A percentile compares a stretch with the other conserved stretches of the same genome.
These are phyloP conservation scores for Catharus minimus DNA, from an alignment of 2,113 vertebrate species.

Conservation along the genomic window DNA sequence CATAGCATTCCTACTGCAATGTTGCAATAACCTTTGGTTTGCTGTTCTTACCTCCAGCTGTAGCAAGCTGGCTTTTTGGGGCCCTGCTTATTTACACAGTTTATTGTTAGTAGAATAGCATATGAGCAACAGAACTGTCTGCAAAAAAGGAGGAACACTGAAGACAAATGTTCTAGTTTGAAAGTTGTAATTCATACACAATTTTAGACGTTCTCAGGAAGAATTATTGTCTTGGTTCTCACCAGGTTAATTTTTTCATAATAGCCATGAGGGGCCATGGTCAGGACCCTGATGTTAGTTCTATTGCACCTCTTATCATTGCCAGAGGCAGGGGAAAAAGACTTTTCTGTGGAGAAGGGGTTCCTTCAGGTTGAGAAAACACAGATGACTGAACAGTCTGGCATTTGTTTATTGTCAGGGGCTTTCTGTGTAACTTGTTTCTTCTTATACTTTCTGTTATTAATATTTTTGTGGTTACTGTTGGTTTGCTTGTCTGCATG, in stretches of 20 bases:
- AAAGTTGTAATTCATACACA: not conserved
- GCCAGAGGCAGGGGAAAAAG: too few species aligned
- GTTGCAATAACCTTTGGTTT: not conserved
- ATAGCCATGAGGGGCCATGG: too few species aligned
- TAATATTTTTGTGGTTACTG: not conserved
- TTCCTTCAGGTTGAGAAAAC: not conserved
- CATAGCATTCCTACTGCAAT: not conserved
- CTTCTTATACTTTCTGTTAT: not conserved
- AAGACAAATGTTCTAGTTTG: not conserved
- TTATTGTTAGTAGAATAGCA: not conserved
- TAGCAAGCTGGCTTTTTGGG: not conserved
- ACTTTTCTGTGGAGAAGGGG: accelerated
- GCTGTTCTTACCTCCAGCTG: not conserved
- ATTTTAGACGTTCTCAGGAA: not conserved
- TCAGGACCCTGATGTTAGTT: not conserved
- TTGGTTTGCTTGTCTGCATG: accelerated
- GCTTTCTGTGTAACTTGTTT: not conserved
- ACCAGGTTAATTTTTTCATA: not conserved
- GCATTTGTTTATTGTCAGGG: not conserved
- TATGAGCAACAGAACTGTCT: not conserved
- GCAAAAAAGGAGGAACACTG: not conserved
- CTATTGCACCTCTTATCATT: not conserved
- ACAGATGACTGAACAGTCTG: too few species aligned
- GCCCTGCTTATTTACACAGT: not conserved
- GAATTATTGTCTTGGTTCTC: not conserved